These are phyloP conservation scores for Brachirus orientalis DNA, from an alignment of 2,113 vertebrate genomes.

Conservation along the genomic window DNA sequence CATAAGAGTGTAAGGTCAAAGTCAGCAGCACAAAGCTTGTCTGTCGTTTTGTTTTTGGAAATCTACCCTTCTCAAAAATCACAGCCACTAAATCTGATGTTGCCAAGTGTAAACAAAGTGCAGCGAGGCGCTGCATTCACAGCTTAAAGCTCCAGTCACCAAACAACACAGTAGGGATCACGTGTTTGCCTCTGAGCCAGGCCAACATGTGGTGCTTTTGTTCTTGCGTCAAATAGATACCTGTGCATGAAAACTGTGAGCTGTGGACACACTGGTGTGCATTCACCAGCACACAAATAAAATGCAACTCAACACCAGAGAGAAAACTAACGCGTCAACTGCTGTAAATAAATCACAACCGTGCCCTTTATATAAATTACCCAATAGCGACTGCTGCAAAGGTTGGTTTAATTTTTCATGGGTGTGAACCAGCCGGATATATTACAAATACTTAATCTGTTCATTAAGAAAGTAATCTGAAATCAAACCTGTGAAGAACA, in stretches of 20 bases:
- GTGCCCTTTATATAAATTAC: slow-evolving; percentile 41
- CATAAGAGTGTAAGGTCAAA: slow-evolving; percentile 30
- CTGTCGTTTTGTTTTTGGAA: slow-evolving; percentile 26
- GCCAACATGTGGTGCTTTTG: slow-evolving; percentile 39
- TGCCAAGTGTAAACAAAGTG: slow-evolving; percentile 50
- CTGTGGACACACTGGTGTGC: slow-evolving; percentile 15
- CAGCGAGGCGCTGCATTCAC: slow-evolving; percentile 10
- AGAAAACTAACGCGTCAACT: slow-evolving; percentile 34
- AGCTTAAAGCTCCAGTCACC: slow-evolving; percentile 21
- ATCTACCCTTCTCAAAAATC: slow-evolving; percentile 13
- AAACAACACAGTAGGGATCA: slow-evolving; percentile 48
- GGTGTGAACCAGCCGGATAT: background rate
- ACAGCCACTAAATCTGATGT: slow-evolving; percentile 18
- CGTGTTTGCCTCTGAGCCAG: slow-evolving; percentile 35
- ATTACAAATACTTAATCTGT: too few species aligned
- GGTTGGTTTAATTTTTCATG: slow-evolving; percentile 12
- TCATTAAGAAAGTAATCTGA: too few species aligned
- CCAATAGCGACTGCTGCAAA: slow-evolving; percentile 23
- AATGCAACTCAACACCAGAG: slow-evolving; percentile 40
- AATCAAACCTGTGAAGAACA: too few species aligned
- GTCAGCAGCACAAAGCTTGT: slow-evolving; percentile 14
- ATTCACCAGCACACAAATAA: slow-evolving; percentile 46
- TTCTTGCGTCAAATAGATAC: slow-evolving; percentile 48
- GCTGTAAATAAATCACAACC: slow-evolving; percentile 30
- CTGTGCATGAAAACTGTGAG: slow-evolving; percentile 27